These are phyloP conservation scores for Tetragonula carbonaria DNA, from an alignment of 2,888 invertebrate species.

Conservation along the genomic window DNA sequence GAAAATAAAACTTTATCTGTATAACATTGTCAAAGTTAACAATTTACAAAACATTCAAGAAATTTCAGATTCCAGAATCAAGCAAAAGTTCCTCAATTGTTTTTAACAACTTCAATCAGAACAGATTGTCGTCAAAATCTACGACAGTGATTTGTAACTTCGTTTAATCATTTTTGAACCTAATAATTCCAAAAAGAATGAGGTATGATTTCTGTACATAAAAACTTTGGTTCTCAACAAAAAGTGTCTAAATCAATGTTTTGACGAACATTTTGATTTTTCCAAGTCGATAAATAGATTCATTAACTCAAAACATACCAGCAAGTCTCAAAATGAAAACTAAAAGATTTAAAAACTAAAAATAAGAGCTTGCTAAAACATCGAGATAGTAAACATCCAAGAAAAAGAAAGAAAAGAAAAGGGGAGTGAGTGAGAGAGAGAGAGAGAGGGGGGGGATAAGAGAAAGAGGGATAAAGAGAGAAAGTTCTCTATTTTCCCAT, in stretches of 20 bases:
- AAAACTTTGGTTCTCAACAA: not conserved
- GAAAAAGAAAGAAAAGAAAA: not conserved
- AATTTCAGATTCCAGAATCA: too few species aligned
- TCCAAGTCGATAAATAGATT: constrained; percentile 9
- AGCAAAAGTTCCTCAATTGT: too few species aligned
- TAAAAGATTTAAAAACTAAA: not conserved
- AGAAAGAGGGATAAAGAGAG: not conserved
- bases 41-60: too few species aligned
- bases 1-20: too few species aligned
- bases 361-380: not conserved
- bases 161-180: too few species aligned
- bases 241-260: not conserved
- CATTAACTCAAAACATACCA: not conserved
- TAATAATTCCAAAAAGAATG: too few species aligned
- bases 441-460: not conserved
- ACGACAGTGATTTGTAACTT: too few species aligned
- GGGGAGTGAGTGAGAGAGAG: too few species aligned
- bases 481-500: constrained; percentile 57
- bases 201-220: too few species aligned
- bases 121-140: too few species aligned
- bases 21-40: too few species aligned
- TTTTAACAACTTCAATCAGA: too few species aligned
- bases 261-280: not conserved
- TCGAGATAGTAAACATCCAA: not conserved
- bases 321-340: not conserved